These are phyloP conservation scores for Drosophila colorata DNA, from an alignment of 2,888 invertebrate genomes.

Conservation along the genomic window DNA sequence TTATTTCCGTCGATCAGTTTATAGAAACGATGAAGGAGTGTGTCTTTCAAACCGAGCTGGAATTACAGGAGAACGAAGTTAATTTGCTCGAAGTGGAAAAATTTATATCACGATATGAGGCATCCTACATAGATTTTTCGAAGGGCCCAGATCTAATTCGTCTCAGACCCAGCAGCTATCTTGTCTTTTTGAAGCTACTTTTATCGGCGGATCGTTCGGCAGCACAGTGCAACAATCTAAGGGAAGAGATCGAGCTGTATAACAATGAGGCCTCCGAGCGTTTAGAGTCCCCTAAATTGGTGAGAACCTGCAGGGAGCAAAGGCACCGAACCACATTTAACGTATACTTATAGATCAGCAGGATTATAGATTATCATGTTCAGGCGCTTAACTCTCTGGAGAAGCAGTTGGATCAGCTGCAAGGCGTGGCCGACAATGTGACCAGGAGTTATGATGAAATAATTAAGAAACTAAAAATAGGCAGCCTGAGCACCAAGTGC, in stretches of 20 bases:
- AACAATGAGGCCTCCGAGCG: constrained; percentile 12
- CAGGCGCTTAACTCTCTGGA: constrained; percentile 36
- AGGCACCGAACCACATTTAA: accelerated
- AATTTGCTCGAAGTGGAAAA: constrained; percentile 36
- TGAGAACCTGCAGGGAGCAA: constrained; percentile 19
- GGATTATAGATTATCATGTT: constrained; percentile 47
- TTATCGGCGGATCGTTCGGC: constrained; percentile 40
- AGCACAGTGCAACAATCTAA: constrained; percentile 36
- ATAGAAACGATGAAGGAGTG: constrained; percentile 26
- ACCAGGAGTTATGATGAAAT: constrained; percentile 8
- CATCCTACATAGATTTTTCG: background rate
- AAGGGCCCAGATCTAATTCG: background rate
- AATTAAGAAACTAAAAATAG: background rate
- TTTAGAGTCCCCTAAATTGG: constrained; percentile 26
- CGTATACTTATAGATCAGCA: constrained; percentile 33
- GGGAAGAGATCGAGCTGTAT: constrained; percentile 36
- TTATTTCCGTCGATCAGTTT: constrained; percentile 31
- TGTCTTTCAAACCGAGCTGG: constrained; percentile 43
- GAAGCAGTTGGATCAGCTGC: constrained; percentile 22
- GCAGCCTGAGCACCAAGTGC: constrained; percentile 10
- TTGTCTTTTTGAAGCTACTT: constrained; percentile 41
- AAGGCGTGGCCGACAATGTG: constrained; percentile 8
- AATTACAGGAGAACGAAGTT: constrained; percentile 42
- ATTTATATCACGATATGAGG: constrained; percentile 18
- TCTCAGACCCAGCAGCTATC: constrained; percentile 17